Percentiles rank a stretch among this genome's conserved stretches.
These are phyloP conservation scores for Pseudomyrmex dendroicus DNA, from an alignment of 1,140 invertebrate genomes.

Conservation along the genomic window DNA sequence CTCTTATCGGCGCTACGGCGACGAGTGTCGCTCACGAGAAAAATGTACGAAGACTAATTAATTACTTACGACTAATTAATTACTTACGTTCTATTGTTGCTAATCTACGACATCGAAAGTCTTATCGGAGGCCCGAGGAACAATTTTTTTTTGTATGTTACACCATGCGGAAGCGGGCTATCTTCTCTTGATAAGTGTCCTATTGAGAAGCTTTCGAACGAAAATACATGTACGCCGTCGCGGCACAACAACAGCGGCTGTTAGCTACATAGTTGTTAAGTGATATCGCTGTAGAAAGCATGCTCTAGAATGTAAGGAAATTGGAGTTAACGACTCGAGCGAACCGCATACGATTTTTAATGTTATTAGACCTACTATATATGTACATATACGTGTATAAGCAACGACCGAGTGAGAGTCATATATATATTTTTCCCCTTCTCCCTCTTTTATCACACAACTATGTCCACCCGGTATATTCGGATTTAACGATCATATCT, in stretches of 20 bases:
- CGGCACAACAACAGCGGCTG: constrained; percentile 53
- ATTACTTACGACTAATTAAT: constrained; percentile 5
- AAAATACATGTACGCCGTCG: constrained; percentile 28
- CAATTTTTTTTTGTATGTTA: constrained; percentile 6
- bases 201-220: constrained; percentile 58
- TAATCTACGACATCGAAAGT: constrained; percentile 50
- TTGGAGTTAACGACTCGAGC: constrained; percentile 26
- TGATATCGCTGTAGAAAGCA: constrained; percentile 59
- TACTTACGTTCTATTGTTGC: constrained; percentile 51
- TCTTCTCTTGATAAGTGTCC: constrained; percentile 52
- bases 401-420: constrained; percentile 58
- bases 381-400: constrained; percentile 59
- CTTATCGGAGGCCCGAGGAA: constrained; percentile 23
- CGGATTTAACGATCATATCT: constrained; percentile 71
- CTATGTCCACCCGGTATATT: constrained; percentile 49
- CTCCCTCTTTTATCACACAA: constrained; percentile 67
- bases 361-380: constrained; percentile 56
- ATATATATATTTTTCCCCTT: constrained; percentile 76
- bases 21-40: constrained; percentile 20
- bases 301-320: constrained; percentile 60
- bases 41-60: constrained; percentile 31
- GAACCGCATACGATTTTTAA: constrained; percentile 61
- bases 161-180: neutral
- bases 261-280: constrained; percentile 60
- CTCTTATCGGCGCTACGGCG: constrained; percentile 16